A percentile compares a stretch with the other conserved stretches of the same genome.
These are phyloP conservation scores for Sminthurinus aureus DNA, from an alignment of 2,888 invertebrate genomes.

Conservation along the genomic window DNA sequence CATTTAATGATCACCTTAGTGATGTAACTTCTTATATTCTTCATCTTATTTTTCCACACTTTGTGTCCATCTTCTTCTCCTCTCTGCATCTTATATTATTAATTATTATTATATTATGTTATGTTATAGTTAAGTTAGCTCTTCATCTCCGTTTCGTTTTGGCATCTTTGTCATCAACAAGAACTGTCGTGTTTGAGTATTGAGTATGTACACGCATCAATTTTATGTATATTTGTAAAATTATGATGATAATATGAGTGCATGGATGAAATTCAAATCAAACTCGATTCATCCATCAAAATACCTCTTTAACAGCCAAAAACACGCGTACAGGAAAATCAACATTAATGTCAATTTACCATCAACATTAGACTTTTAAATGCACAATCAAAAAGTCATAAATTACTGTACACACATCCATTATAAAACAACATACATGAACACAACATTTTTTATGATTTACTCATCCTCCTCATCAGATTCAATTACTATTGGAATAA, in stretches of 20 bases:
- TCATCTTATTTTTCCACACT: slow-evolving; percentile 22
- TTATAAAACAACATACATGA: too few relatives aligned
- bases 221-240: too few relatives aligned
- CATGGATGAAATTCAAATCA: background rate
- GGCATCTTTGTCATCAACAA: background rate
- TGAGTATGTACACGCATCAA: background rate
- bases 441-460: too few relatives aligned
- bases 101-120: background rate
- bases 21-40: slow-evolving; percentile 23
- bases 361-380: background rate
- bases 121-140: background rate
- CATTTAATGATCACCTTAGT: slow-evolving; percentile 37
- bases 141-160: background rate
- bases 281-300: background rate
- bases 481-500: too few relatives aligned
- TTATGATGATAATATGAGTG: background rate
- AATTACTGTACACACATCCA: background rate
- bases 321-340: background rate
- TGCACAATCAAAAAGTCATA: background rate
- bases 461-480: too few relatives aligned
- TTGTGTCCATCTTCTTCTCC: background rate
- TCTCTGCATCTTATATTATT: too few relatives aligned
- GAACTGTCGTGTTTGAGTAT: background rate
- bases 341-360: background rate
- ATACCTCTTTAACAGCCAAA: background rate